Evolutionary conservation across 2,888 invertebrate species (phyloP).

Genomic region (Linnaemya tessellans): DNA sequence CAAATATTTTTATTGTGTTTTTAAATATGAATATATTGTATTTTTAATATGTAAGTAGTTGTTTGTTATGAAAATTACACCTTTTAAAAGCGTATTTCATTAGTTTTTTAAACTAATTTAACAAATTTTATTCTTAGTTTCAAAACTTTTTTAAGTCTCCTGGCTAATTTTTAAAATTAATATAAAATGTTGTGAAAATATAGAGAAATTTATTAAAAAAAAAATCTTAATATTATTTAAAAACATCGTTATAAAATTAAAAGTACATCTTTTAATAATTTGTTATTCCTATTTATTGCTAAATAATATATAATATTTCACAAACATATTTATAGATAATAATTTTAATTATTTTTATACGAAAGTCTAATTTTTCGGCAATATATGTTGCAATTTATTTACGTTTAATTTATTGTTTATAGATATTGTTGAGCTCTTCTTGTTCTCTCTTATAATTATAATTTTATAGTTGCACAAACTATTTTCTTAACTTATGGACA

Average conservation of each 20-base stretch:
- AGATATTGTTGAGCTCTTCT: conserved; percentile 14
- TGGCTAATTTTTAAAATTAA: background rate
- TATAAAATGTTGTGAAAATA: background rate
- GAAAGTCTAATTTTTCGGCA: too few relatives aligned
- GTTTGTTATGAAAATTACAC: background rate
- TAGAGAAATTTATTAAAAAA: background rate
- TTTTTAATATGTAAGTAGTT: background rate
- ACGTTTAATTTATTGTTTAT: background rate
- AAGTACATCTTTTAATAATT: conserved; percentile 17
- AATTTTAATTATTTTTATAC: too few relatives aligned
- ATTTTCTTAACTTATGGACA: conserved; percentile 51
- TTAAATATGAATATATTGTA: background rate
- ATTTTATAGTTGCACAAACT: conserved; percentile 21
- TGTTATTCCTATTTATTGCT: conserved; percentile 30
- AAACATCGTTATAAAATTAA: conserved; percentile 11
- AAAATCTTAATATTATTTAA: conserved; percentile 31
- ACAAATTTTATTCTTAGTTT: background rate
- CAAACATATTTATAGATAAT: too few relatives aligned
- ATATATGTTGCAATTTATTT: background rate
- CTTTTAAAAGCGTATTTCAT: background rate
- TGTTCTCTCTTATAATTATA: background rate
- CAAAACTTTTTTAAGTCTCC: background rate
- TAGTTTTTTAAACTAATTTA: background rate
- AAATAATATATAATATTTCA: background rate
- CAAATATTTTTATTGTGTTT: background rate